A percentile compares a stretch with the other conserved stretches of the same genome.
Conservation (phyloP, 2,797 vertebrate genomes). For the Garrulus glandarius region DNA sequence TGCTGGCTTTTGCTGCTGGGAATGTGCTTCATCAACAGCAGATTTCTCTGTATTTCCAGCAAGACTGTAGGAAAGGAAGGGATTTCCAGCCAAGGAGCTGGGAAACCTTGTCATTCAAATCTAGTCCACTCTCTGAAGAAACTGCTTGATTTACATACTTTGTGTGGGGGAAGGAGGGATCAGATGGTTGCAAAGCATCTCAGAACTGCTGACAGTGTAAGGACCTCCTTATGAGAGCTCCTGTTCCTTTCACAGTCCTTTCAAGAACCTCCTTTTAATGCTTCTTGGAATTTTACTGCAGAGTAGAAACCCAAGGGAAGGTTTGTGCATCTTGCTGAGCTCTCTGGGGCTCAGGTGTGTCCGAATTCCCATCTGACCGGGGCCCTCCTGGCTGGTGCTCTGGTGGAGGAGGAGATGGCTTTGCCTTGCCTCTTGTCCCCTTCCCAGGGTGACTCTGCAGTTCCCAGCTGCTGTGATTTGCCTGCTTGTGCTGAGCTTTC, state of each 20-base stretch:
- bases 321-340: not conserved
- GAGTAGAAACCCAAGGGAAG: not conserved
- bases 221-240: not conserved
- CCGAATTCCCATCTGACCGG: not conserved
- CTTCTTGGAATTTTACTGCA: not conserved
- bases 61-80: not conserved
- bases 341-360: not conserved
- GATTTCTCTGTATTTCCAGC: not conserved
- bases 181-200: not conserved
- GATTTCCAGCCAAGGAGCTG: not conserved
- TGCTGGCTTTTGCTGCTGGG: not conserved
- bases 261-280: not conserved
- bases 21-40: not conserved
- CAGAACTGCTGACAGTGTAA: constrained; percentile 13
- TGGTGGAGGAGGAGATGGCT: not conserved
- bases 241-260: not conserved
- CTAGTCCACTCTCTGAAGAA: not conserved
- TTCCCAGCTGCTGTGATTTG: not conserved
- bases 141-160: not conserved
- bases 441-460: not conserved
- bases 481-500: not conserved
- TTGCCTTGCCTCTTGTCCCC: not conserved
- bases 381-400: not conserved
- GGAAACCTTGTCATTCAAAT: not conserved
- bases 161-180: not conserved